Conservation (phyloP, 2,888 invertebrate genomes). For the Heliconius charithonia region DNA sequence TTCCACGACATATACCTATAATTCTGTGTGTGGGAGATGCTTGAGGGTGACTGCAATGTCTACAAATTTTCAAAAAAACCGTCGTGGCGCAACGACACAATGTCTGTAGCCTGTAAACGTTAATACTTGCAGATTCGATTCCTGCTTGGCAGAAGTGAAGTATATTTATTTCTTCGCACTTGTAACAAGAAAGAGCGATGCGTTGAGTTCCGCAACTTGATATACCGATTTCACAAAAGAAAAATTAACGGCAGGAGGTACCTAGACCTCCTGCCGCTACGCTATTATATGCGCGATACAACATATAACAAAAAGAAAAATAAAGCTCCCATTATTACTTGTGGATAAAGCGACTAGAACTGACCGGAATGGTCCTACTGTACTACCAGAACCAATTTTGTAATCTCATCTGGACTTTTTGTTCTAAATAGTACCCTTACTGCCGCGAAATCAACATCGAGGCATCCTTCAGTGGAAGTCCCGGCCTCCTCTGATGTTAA, state of each 20-base stretch:
- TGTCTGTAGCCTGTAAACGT: not conserved
- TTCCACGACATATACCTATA: too few relatives aligned
- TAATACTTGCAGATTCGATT: not conserved
- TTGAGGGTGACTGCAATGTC: not conserved
- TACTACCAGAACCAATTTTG: not conserved
- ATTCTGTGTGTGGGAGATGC: too few relatives aligned
- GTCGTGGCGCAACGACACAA: not conserved
- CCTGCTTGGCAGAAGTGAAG: not conserved
- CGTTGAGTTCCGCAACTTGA: not conserved
- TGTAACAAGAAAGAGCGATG: not conserved
- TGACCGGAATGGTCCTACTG: not conserved
- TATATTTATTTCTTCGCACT: not conserved
- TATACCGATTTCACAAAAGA: not conserved
- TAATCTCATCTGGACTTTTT: not conserved
- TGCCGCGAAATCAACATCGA: conserved; percentile 8
- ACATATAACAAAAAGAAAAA: not conserved
- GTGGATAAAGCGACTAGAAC: not conserved
- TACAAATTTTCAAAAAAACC: not conserved
- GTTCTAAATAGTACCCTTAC: conserved; percentile 5
- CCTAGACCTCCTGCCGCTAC: not conserved
- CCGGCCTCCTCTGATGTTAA: conserved; percentile 34
- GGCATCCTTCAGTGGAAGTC: conserved; percentile 6
- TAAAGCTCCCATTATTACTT: not conserved
- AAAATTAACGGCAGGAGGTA: too few relatives aligned
- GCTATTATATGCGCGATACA: not conserved